Conservation (phyloP, 2,888 invertebrate species). For the Eustalomyia histrio region DNA sequence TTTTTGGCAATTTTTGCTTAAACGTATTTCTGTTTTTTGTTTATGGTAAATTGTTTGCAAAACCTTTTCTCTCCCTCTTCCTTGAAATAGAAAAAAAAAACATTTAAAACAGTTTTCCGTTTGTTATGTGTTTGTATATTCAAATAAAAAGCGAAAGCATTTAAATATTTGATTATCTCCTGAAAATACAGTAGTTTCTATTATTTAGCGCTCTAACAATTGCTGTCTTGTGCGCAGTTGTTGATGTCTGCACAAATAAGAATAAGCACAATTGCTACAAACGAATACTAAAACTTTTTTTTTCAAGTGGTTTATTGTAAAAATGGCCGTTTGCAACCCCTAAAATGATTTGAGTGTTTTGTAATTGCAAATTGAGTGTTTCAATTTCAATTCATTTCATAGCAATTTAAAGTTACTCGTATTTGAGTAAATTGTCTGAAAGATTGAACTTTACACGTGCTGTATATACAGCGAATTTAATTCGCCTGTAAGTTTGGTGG, state of each 20-base stretch:
- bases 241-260: slow-evolving; percentile 70
- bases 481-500: background rate
- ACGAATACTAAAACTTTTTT: background rate
- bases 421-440: background rate
- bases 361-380: slow-evolving; percentile 2
- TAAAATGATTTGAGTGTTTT: slow-evolving; percentile 17
- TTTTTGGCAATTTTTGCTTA: slow-evolving; percentile 15
- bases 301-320: slow-evolving; percentile 67
- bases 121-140: slow-evolving; percentile 9
- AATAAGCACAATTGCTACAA: background rate
- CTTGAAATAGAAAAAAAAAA: background rate
- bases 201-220: slow-evolving; percentile 20
- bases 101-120: slow-evolving; percentile 3
- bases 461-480: slow-evolving; percentile 24
- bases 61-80: slow-evolving; percentile 66
- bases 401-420: background rate
- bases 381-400: slow-evolving; percentile 16
- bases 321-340: slow-evolving; percentile 72
- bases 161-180: slow-evolving; percentile 73
- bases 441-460: slow-evolving; percentile 39
- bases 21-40: slow-evolving; percentile 72
- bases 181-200: slow-evolving; percentile 13
- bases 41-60: slow-evolving; percentile 75
- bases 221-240: slow-evolving; percentile 61
- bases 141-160: slow-evolving; percentile 73